phyloP scores from a whole-genome alignment of 2,888 invertebrate species.

The Cataglyphis albicans region DNA sequence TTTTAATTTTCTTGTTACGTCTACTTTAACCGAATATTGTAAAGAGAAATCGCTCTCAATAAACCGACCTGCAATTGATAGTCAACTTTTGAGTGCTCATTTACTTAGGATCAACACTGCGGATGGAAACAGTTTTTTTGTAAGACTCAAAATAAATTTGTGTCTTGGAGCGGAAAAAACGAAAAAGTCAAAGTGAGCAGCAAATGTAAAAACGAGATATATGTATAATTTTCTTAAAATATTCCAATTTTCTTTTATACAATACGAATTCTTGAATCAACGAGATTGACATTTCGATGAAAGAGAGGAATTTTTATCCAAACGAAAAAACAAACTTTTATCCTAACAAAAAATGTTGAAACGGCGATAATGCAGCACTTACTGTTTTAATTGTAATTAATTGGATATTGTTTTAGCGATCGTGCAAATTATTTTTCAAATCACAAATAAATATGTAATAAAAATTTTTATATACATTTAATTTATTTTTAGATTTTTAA shows the following conservation, averaged over 20 bases:
- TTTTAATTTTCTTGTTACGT: not conserved
- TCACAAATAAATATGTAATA: not conserved
- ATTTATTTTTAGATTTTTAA: not conserved
- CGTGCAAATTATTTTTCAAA: not conserved
- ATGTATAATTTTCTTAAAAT: not conserved
- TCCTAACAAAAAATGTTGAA: not conserved
- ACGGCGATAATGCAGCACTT: not conserved
- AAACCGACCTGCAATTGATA: constrained; percentile 31
- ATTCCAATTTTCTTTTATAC: not conserved
- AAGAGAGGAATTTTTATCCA: constrained; percentile 17
- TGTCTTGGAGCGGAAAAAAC: constrained; percentile 67
- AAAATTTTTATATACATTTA: not conserved
- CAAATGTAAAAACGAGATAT: constrained; percentile 11
- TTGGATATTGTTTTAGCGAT: not conserved
- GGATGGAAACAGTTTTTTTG: constrained; percentile 44
- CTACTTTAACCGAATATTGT: not conserved
- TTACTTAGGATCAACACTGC: constrained; percentile 68
- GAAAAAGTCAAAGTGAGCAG: constrained; percentile 40
- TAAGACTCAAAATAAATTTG: constrained; percentile 67
- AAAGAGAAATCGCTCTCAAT: constrained; percentile 32
- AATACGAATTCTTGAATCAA: not conserved
- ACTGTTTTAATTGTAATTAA: not conserved
- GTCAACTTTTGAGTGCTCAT: constrained; percentile 49
- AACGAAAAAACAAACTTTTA: constrained; percentile 17
- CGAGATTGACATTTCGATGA: not conserved